Base-by-base conservation (phyloP, 2,797 vertebrate genomes). In the Muscicapa striata region DNA sequence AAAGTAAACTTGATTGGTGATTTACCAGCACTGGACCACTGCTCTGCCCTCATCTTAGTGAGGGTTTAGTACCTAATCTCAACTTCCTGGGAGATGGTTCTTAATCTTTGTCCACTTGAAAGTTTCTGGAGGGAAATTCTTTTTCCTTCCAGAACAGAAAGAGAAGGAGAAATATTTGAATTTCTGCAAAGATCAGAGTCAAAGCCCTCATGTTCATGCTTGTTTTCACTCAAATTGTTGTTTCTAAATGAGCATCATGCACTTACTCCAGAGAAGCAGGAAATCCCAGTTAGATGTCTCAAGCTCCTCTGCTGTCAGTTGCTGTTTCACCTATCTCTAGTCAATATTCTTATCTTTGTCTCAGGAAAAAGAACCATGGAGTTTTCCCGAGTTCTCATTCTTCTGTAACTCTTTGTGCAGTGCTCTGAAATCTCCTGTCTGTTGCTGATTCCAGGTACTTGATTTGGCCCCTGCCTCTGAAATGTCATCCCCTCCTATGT, bases 241-340 rank as follows among this genome's bases (percentile, higher is more conserved):
- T 73, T 75, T 72, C 84, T 74, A 77, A 77, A 68, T n/a, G 43
- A 95, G 79, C 92, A 92, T 86, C 87, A 15, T 34, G 48, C 64
- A 24, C 29, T 93, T 85, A 82, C 0, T 6, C 73, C 64, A 91
- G 63, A 84, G 76, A 57, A 93, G 83, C 68, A 93, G 87, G 90
- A 92, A 96, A 95, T 94, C 87, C 79, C 87, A 86, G 73, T 67
- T 80, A 76, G 76, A 91, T 88, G 94, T 76, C 86, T 59, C 40
- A 78, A 91, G 73, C 73, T 88, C 84, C 85, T 95, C 63, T 88
- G 76, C 82, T 89, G 89, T 90, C 82, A 59, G 78, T 27, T 85
- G 79, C 59, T 43, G 17, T 88, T 95, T 76, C 85, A 95, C 95
- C 96, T 96, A 88, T 95, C 94, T 95, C 73, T 85, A 74, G 89